Base-by-base conservation (phyloP, 2,113 vertebrate species). In the Pampusana beccarii region DNA sequence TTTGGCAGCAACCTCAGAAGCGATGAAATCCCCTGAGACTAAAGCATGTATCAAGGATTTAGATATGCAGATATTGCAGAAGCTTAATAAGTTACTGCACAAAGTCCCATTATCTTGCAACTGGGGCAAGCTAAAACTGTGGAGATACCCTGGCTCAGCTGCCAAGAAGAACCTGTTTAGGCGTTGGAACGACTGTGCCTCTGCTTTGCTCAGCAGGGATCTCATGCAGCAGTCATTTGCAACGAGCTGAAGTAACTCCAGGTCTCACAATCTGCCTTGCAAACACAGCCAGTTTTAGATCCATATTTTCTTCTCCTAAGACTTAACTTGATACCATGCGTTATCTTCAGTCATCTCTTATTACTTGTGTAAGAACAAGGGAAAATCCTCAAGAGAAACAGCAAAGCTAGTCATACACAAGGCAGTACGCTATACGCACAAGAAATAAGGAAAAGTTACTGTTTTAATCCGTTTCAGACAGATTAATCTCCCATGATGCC, bases 141-240 rank as follows among this genome's bases (percentile, higher is more conserved):
- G 51, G 54, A 60, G 42, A 80, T 79, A 84, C 13, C 34, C 26
- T 51, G 29, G 33, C 34, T 84, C 51, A 42, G 72, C 23, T 92
- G 80, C 89, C 84, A 96, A 83, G 60, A 88, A 86, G 71, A 92
- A 89, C 73, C 48, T 84, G 86, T 84, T 89, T 18, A 67, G 69
- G 26, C 12, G 19, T 57, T 62, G 16, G 23, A 93, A 77, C 54
- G 73, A 83, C 10, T 17, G 6, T 57, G 40, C 38, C 44, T 57
- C 40, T 75, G 65, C 42, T 89, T 85, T 69, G 66, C 74, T 95
- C 65, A 82, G 80, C 24, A 48, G 36, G 40, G 21, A 51, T 16
- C 71, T 50, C 44, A 65, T 72, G 34, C 48, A 90, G n/a, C 24
- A 87, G 33, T n/a, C 34, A 89, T 36, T 57, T 60, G 58, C 26